Percentiles rank a stretch among this genome's conserved stretches.
These are phyloP conservation scores for Planiliza haematocheilus DNA, from an alignment of 2,113 vertebrate genomes.

Conservation along the genomic window DNA sequence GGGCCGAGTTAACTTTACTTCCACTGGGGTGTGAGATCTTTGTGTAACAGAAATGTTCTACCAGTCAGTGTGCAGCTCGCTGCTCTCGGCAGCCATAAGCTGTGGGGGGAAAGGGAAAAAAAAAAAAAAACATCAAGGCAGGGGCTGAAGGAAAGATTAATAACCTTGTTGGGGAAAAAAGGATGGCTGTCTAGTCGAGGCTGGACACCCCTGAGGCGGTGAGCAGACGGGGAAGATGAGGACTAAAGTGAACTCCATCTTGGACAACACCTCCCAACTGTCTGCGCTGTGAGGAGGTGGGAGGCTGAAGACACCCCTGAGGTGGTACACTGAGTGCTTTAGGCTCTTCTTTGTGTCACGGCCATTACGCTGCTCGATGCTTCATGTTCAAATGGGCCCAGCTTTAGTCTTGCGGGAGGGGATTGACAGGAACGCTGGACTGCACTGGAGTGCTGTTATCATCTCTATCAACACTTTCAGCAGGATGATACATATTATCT, in stretches of 20 bases:
- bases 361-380: conserved; percentile 41
- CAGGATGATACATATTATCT: conserved; percentile 3
- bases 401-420: conserved; percentile 32
- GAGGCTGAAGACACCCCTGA: conserved; percentile 63
- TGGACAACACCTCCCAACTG: conserved; percentile 52
- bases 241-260: conserved; percentile 51
- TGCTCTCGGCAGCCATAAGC: not conserved
- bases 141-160: conserved; percentile 54
- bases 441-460: conserved; percentile 12
- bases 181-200: conserved; percentile 40
- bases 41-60: conserved; percentile 1
- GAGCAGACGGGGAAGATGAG: conserved; percentile 43
- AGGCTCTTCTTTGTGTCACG: conserved; percentile 58
- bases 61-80: not conserved
- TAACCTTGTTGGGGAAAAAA: conserved; percentile 22
- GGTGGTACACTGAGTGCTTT: conserved; percentile 61
- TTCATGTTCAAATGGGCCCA: conserved; percentile 56
- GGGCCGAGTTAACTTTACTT: not conserved
- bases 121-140: conserved; percentile 41
- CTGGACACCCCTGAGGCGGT: conserved; percentile 49
- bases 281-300: conserved; percentile 34
- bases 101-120: too few species aligned
- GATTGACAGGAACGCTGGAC: conserved; percentile 18
- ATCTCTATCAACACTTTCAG: conserved; percentile 8
- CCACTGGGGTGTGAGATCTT: not conserved